Evolutionary conservation across 2,888 invertebrate genomes (phyloP), one percentile per base, ranked within the genome.

Genomic region (Drosophila ezoana): DNA sequence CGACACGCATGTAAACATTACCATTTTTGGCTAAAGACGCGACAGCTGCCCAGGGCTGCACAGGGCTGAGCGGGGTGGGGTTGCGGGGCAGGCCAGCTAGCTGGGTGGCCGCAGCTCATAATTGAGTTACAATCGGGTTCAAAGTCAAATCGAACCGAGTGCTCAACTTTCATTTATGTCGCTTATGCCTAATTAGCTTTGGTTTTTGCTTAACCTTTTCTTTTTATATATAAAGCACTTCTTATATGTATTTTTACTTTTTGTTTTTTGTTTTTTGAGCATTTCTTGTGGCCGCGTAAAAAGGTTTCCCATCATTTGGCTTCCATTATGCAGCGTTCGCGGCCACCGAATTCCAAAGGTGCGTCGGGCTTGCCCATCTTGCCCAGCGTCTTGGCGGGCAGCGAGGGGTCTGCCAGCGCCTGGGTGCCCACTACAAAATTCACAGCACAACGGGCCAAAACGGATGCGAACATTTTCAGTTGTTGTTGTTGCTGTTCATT

Each of bases 251-350:
- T 33, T n/a, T 35, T 40, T 41, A 13, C 14, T 41, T 49, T 48
- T 18, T 33, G n/a, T 14, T 32, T n/a, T 38, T 14, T 38, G 28
- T 18, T 53, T 59, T 53, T 57, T 33, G 38, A 43, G 54, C 48
- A 45, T 68, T 65, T 79, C 63, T 68, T 69, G 61, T 54, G 69
- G 53, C 53, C 40, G 63, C 57, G 63, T 58, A 73, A 85, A 87
- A 89, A 89, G 89, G 79, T 76, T 89, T 89, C 90, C 89, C 89
- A 89, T 89, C 89, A 87, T 89, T 89, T 89, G 85, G 85, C 79
- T 74, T 72, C 82, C 85, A 87, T 87, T 84, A 86, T 82, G 84
- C 83, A 86, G 87, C 80, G 80, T 82, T 80, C 85, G 73, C 79
- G 77, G 87, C 89, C 88, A 89, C 89, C 87, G 89, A 89, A 89